Conservation (phyloP, 2,113 vertebrate species). For the Ptilonorhynchus violaceus region DNA sequence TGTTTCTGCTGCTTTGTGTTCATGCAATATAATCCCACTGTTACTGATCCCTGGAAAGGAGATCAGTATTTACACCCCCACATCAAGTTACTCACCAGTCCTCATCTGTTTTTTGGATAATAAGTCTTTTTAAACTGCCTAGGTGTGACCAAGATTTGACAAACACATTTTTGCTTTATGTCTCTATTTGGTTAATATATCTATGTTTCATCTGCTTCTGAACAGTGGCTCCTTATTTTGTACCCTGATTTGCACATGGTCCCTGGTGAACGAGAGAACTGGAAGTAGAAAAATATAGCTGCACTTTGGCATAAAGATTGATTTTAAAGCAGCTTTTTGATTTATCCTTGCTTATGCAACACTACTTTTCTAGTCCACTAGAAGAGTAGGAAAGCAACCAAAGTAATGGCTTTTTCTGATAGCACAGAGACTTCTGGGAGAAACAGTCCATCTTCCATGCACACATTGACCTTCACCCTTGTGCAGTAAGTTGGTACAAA, state of each 20-base stretch:
- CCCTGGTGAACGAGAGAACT: not conserved
- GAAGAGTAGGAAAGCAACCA: not conserved
- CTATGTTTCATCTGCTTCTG: not conserved
- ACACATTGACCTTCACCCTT: not conserved
- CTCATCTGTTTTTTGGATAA: not conserved
- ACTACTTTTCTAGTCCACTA: not conserved
- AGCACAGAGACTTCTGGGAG: not conserved
- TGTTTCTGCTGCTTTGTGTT: not conserved
- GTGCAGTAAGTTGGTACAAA: not conserved
- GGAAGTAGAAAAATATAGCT: not conserved
- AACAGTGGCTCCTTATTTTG: not conserved
- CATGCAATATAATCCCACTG: not conserved
- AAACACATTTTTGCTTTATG: not conserved
- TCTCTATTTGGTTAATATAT: not conserved
- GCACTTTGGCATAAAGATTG: not conserved
- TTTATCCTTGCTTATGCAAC: not conserved
- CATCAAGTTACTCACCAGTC: not conserved
- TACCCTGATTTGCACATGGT: not conserved
- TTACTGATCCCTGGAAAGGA: not conserved
- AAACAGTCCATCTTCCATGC: not conserved
- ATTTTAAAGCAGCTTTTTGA: not conserved
- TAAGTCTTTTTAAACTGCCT: not conserved
- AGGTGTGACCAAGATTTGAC: not conserved
- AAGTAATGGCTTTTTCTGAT: slow-evolving; percentile 11
- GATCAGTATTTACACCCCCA: too few species aligned